Percentiles rank a stretch among this genome's conserved stretches.
These are phyloP conservation scores for Megalurothrips usitatus DNA, from an alignment of 2,888 invertebrate genomes.

Conservation along the genomic window DNA sequence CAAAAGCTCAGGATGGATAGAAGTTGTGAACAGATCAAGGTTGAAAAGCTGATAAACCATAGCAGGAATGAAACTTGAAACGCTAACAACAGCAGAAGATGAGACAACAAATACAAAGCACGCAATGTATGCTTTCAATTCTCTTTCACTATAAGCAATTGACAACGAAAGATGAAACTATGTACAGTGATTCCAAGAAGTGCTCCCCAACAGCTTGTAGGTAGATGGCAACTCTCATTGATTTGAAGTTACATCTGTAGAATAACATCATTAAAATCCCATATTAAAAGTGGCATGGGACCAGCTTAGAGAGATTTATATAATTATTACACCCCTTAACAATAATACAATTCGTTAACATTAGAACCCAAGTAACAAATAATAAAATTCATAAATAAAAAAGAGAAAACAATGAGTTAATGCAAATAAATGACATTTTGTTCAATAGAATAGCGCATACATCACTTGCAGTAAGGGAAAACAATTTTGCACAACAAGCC, in stretches of 20 bases:
- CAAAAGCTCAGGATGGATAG: not conserved
- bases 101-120: no score
- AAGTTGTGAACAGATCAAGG: not conserved
- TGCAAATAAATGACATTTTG: not conserved
- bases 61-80: not conserved
- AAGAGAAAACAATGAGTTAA: not conserved
- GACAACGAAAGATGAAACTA: no score
- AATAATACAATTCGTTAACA: constrained; percentile 6
- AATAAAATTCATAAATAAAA: constrained; percentile 4
- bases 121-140: not conserved
- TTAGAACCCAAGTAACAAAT: constrained; percentile 17
- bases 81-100: not conserved
- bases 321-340: not conserved
- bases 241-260: no score
- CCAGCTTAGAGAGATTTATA: no score
- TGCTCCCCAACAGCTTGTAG: no score
- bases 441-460: not conserved
- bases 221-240: no score
- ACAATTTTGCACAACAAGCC: not conserved
- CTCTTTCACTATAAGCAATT: not conserved
- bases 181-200: no score
- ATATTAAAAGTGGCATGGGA: no score
- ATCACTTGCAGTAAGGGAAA: not conserved
- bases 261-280: no score
- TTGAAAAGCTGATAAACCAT: not conserved